These are phyloP conservation scores for Periparus ater DNA, from an alignment of 2,797 vertebrate species.

Conservation along the genomic window DNA sequence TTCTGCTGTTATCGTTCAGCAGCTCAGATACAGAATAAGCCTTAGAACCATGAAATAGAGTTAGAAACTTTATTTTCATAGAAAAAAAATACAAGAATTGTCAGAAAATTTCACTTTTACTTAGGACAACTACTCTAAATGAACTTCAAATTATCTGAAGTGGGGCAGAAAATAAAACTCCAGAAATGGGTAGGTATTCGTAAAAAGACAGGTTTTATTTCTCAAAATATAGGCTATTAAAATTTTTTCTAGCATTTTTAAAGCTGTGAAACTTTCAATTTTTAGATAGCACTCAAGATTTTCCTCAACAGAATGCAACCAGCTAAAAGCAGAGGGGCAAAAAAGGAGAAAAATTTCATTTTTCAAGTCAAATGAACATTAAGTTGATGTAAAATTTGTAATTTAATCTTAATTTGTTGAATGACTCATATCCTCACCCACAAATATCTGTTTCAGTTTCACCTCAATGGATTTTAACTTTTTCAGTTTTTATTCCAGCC, in stretches of 20 bases:
- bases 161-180: not conserved
- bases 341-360: accelerated
- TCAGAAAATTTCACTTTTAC: not conserved
- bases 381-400: not conserved
- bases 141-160: not conserved
- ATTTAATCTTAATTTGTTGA: not conserved
- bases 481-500: not conserved
- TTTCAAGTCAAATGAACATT: not conserved
- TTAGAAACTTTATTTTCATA: not conserved
- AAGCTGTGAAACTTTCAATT: not conserved
- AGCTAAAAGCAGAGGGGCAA: not conserved
- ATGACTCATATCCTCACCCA: not conserved
- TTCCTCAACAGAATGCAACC: not conserved
- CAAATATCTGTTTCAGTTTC: not conserved
- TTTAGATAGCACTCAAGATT: not conserved
- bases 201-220: not conserved
- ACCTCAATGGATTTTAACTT: not conserved
- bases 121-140: not conserved
- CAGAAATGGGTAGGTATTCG: not conserved
- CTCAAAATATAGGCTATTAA: not conserved
- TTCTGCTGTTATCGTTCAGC: not conserved
- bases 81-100: not conserved
- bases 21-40: not conserved
- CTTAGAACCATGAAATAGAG: not conserved
- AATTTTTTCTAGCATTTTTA: not conserved